phyloP scores from a whole-genome alignment of 2,888 invertebrate species.

The Temnothorax rugatulus region DNA sequence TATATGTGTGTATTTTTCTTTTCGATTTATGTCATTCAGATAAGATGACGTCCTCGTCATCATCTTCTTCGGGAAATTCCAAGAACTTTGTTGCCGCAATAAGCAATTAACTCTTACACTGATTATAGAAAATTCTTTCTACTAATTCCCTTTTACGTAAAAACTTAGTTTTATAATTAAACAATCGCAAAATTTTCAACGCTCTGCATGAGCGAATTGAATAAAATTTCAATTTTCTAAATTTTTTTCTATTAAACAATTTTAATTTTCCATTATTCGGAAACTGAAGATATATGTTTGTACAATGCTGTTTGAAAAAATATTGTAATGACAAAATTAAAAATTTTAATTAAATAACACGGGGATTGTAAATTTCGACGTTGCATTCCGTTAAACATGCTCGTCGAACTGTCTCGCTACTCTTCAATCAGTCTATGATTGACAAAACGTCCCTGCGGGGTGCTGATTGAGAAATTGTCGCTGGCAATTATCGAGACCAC shows the following conservation, averaged over 20 bases:
- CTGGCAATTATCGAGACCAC: slow-evolving; percentile 28
- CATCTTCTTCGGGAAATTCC: background rate
- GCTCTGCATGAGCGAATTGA: background rate
- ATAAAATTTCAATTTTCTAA: background rate
- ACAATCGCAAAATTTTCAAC: background rate
- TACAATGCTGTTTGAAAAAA: background rate
- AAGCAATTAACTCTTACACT: background rate
- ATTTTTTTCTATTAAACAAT: background rate
- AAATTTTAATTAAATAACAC: background rate
- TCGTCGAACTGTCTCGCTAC: background rate
- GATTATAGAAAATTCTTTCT: background rate
- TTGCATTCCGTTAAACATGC: background rate
- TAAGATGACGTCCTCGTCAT: background rate
- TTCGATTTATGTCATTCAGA: background rate
- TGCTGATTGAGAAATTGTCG: slow-evolving; percentile 34
- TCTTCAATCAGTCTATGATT: slow-evolving; percentile 12
- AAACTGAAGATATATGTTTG: background rate
- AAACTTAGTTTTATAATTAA: background rate
- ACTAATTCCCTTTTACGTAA: background rate
- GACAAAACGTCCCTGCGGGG: background rate
- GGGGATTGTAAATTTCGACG: background rate
- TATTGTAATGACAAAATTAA: background rate
- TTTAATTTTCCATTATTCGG: background rate
- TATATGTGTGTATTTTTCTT: background rate
- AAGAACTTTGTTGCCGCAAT: background rate